Base-by-base conservation (phyloP, 2,888 invertebrate species). In the Ametastegia equiseti region DNA sequence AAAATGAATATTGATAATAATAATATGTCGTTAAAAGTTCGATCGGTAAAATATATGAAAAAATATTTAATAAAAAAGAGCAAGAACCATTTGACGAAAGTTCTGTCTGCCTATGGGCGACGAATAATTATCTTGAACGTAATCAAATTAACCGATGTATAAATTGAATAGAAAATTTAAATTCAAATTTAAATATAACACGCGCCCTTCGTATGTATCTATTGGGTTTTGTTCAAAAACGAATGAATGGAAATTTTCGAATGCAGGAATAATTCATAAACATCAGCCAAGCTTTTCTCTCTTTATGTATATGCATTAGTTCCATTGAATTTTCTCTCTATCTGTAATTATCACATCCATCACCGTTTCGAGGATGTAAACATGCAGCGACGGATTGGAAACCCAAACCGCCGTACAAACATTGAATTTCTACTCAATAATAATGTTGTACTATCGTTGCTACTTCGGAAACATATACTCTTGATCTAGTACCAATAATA, bases 91-190 rank as follows among this genome's bases (percentile, higher is more conserved):
- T 54, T 75, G 54, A 54, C 33, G 45, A 75, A 19, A 54, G n/a
- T 75, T 36, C 33, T 54, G 23, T 15, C 36, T 75, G 54, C 75
- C 54, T 54, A 54, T 54, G 75, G 75, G 19, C 75, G 36, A 33
- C 36, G 75, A 75, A 75, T 75, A 75, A 50, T 75, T 50, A 75
- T 19, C 9, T 75, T 50, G 23, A 75, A 54, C 54, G 54, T 54
- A 36, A 75, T 36, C 54, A 75, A 75, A 75, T 36, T 54, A 75
- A 75, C 54, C 36, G 23, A 9, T 54, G 75, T 13, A 75, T 75
- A 54, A 75, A 75, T 75, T 75, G 13, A 50, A 50, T 30, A 7
- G 36, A 65, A n/a, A n/a, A n/a, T n/a, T n/a, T n/a, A n/a, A n/a
- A n/a, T n/a, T n/a, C n/a, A n/a, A n/a, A 36, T 65, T 65, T 11